These are phyloP conservation scores for Lepidonotus clava DNA, from an alignment of 2,888 invertebrate species.

Conservation along the genomic window DNA sequence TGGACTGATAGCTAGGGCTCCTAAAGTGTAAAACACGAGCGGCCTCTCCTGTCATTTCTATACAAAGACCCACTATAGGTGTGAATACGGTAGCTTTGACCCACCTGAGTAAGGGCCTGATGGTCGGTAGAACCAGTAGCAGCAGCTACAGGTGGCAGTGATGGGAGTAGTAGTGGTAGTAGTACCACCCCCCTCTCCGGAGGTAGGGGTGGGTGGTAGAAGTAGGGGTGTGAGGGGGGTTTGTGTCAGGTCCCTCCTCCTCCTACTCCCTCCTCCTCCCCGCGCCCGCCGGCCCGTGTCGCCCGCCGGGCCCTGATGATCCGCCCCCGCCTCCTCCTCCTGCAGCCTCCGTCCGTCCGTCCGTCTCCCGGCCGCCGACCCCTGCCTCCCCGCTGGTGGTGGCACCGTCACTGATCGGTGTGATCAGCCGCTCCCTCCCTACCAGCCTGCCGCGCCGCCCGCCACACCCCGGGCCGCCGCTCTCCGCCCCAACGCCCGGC, in stretches of 20 bases:
- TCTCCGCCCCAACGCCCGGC: background rate
- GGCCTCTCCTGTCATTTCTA: too few relatives aligned
- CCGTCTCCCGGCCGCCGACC: slow-evolving; percentile 11
- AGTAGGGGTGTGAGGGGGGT: too few relatives aligned
- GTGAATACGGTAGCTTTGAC: background rate
- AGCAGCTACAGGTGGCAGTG: slow-evolving; percentile 37
- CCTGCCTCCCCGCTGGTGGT: slow-evolving; percentile 27
- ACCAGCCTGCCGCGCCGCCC: background rate
- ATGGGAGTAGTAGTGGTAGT: too few relatives aligned
- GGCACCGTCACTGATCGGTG: slow-evolving; percentile 34
- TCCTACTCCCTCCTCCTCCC: background rate
- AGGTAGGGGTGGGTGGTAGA: too few relatives aligned
- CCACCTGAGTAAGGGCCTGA: background rate
- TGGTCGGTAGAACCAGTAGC: too few relatives aligned
- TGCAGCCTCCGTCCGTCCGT: background rate
- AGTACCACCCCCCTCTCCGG: background rate
- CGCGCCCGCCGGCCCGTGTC: background rate
- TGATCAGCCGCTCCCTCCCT: background rate
- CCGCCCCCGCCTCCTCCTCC: background rate
- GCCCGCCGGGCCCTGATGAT: background rate
- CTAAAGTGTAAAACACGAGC: too few relatives aligned
- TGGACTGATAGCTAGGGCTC: too few relatives aligned
- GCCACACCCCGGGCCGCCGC: background rate
- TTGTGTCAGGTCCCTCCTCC: too few relatives aligned
- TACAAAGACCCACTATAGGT: too few relatives aligned